phyloP scores from a whole-genome alignment of 2,888 invertebrate species.

The Stenodema calcarata region DNA sequence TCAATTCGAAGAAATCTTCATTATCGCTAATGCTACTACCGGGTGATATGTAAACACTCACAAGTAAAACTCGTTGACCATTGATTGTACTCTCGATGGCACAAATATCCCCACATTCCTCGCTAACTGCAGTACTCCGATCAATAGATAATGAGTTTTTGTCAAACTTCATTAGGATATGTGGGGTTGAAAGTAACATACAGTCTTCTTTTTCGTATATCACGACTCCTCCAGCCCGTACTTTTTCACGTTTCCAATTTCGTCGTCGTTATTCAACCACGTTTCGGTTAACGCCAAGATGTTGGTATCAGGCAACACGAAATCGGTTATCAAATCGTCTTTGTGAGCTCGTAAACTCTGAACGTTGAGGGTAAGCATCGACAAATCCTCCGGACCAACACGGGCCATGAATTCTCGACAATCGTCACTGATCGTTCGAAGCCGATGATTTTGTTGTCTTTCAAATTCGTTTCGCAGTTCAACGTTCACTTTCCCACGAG shows the following conservation, averaged over 20 bases:
- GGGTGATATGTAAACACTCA: no score
- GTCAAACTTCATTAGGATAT: no score
- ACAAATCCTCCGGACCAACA: not conserved
- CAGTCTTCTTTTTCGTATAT: no score
- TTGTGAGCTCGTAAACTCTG: not conserved
- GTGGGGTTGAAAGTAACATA: no score
- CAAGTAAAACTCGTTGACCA: no score
- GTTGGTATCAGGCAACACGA: not conserved
- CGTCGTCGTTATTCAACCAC: not conserved
- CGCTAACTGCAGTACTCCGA: no score
- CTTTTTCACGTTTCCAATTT: not conserved
- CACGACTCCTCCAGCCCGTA: not conserved
- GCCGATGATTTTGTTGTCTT: not conserved
- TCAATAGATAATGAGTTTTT: no score
- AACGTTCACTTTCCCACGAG: constrained; percentile 8
- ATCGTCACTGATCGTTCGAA: not conserved
- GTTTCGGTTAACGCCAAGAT: not conserved
- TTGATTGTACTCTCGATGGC: no score
- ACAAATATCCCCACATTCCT: no score
- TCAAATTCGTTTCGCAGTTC: constrained; percentile 5
- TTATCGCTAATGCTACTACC: no score
- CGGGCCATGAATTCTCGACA: not conserved
- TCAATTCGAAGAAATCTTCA: no score
- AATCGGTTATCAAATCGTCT: not conserved
- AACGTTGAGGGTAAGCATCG: not conserved